These are phyloP conservation scores for Larimichthys crocea DNA, from an alignment of 2,113 vertebrate genomes.

Conservation along the genomic window DNA sequence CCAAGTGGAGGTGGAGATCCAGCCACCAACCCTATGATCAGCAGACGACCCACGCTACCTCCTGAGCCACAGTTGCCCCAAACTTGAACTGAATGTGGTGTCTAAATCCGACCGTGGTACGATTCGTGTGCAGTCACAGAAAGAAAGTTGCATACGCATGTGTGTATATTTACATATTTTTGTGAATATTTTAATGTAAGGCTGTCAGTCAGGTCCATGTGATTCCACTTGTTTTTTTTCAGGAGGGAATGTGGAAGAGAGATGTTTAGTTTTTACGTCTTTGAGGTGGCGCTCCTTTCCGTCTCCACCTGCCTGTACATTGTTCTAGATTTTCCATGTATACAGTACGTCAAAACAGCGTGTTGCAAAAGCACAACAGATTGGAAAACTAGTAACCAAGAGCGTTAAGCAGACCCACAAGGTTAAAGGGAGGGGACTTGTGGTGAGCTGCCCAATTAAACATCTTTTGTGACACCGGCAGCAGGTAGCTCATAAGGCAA, in stretches of 20 bases:
- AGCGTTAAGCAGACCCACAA: background rate
- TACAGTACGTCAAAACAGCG: background rate
- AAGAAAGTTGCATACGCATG: background rate
- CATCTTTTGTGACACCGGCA: background rate
- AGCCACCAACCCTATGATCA: no score
- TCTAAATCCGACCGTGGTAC: background rate
- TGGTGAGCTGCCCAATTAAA: background rate
- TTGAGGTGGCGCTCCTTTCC: background rate
- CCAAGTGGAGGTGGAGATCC: no score
- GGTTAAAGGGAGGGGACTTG: background rate
- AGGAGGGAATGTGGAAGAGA: background rate
- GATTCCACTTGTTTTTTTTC: background rate
- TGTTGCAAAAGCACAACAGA: background rate
- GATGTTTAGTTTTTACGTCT: background rate
- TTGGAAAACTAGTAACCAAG: background rate
- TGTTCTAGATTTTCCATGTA: background rate
- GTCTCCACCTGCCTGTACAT: background rate
- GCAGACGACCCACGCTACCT: no score
- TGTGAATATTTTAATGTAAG: background rate
- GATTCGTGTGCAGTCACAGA: background rate
- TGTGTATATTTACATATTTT: background rate
- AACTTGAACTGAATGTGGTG: background rate
- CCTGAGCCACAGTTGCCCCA: no score
- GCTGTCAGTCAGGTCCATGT: background rate
- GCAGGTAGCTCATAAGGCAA: background rate